A percentile compares a stretch with the other conserved stretches of the same genome.
Conservation (phyloP, 2,797 vertebrate genomes). For the Pelobates cultripes region DNA sequence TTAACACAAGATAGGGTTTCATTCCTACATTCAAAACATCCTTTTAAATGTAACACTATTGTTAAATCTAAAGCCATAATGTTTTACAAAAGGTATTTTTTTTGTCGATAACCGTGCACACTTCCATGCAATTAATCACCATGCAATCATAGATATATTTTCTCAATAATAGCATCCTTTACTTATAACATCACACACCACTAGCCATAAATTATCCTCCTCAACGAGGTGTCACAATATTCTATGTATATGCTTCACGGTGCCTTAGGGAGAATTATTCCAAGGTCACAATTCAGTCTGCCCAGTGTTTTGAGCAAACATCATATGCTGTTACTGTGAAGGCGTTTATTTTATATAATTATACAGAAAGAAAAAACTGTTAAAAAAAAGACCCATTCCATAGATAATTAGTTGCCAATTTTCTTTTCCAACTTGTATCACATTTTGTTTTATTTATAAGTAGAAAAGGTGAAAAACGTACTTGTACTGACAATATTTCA, state of each 20-base stretch:
- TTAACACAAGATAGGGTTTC: neutral
- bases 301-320: neutral
- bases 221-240: constrained; percentile 20
- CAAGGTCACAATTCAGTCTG: constrained; percentile 13
- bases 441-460: constrained; percentile 36
- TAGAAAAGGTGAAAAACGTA: constrained; percentile 41
- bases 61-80: neutral
- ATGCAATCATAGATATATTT: constrained; percentile 12
- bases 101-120: neutral
- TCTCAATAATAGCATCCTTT: constrained; percentile 12
- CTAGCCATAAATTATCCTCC: constrained; percentile 28
- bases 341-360: constrained; percentile 31
- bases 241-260: constrained; percentile 19
- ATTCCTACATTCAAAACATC: neutral
- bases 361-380: neutral
- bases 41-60: neutral
- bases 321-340: constrained; percentile 16
- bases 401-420: constrained; percentile 45
- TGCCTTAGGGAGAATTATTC: constrained; percentile 19
- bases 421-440: constrained; percentile 27
- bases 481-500: constrained; percentile 43
- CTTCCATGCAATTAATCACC: neutral
- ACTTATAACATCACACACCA: constrained; percentile 15
- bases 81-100: neutral
- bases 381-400: constrained; percentile 6